Conservation (phyloP, 2,888 invertebrate genomes). For the Drymonia ruficornis region DNA sequence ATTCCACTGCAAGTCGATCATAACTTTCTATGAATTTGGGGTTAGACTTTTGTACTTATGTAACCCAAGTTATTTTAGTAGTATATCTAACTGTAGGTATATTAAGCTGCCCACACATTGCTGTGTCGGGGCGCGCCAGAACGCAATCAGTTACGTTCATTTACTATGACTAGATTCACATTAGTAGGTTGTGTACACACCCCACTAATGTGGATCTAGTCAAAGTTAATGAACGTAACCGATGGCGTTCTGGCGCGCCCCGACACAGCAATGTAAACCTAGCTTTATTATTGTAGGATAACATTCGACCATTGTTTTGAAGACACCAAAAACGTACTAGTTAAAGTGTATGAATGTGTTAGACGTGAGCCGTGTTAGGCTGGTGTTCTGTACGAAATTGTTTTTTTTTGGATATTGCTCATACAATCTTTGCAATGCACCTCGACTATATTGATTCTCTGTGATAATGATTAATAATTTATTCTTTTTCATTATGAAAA, state of each 20-base stretch:
- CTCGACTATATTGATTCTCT: conserved; percentile 60
- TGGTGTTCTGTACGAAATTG: conserved; percentile 45
- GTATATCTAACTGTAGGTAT: conserved; percentile 34
- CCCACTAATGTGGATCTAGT: no score
- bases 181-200: no score
- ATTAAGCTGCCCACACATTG: no score
- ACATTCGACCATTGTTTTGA: conserved; percentile 46
- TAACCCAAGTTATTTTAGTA: conserved; percentile 30
- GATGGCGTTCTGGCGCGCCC: no score
- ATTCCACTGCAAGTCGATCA: no score
- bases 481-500: conserved; percentile 37
- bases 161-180: no score
- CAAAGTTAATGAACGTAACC: no score
- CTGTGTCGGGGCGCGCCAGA: no score
- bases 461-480: conserved; percentile 61
- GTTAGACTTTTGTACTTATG: conserved; percentile 37
- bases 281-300: conserved; percentile 36
- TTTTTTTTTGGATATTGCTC: conserved; percentile 54
- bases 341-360: conserved; percentile 61
- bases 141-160: no score
- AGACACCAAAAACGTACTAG: conserved; percentile 71
- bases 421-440: conserved; percentile 53
- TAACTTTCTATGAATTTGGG: no score
- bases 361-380: conserved; percentile 44
- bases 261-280: no score